A percentile compares a stretch with the other conserved stretches of the same genome.
Conservation (phyloP, 2,797 vertebrate species). For the Nothura maculosa region DNA sequence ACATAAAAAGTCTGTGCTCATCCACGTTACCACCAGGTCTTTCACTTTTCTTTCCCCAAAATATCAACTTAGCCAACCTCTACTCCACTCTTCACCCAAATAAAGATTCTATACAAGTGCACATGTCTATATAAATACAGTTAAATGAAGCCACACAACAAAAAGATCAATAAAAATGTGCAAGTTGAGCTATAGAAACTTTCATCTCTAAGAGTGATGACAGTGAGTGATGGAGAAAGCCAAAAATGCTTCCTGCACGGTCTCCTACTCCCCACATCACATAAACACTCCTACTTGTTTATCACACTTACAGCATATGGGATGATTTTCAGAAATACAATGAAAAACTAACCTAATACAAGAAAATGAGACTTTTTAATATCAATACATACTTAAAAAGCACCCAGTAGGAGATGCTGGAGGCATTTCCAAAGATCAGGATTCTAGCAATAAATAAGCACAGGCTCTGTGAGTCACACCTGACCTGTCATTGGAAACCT, state of each 20-base stretch:
- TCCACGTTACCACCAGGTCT: background rate
- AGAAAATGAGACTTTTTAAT: background rate
- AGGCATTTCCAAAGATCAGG: background rate
- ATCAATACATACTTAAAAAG: background rate
- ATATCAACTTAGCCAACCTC: background rate
- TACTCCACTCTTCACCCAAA: background rate
- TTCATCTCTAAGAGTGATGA: background rate
- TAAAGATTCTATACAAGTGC: too few relatives aligned
- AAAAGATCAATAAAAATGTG: background rate
- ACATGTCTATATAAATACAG: background rate
- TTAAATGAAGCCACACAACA: conserved; percentile 1
- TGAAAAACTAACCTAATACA: background rate
- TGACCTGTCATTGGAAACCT: background rate
- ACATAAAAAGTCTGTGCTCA: background rate
- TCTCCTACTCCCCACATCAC: background rate
- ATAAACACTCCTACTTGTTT: conserved; percentile 13
- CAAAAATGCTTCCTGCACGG: background rate
- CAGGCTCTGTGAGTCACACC: background rate
- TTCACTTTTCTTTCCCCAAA: background rate
- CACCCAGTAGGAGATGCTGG: background rate
- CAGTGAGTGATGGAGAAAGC: background rate
- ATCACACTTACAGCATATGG: background rate
- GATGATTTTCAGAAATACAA: background rate
- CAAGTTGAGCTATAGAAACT: background rate
- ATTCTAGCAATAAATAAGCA: background rate